Evolutionary conservation across 2,797 vertebrate genomes (phyloP), one percentile per base, ranked within the genome.

Genomic region (Sebastes flavidus): DNA sequence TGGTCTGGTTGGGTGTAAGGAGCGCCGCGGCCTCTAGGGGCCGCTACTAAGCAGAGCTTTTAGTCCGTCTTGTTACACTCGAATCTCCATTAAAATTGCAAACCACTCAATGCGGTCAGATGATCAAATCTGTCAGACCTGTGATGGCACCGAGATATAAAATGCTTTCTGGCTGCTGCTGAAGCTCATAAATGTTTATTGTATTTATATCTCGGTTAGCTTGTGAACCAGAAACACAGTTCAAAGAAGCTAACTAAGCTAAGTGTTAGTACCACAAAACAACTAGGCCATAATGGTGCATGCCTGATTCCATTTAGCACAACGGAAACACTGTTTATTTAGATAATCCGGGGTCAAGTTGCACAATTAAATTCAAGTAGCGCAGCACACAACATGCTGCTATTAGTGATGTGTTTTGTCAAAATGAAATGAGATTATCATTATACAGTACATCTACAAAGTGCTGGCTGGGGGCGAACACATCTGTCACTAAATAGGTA

Each of bases 41-140:
- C 14, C 1, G 71, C 83, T 65, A 42, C 82, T 65, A 36, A 61
- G 24, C 65, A 65, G 32, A 36, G 82, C 74, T 87, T 87, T 88
- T 62, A 82, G 59, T 29, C 30, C 27, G 36, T 38, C 25, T 61
- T 86, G 75, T 88, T 82, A 82, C 30, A 80, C n/a, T 55, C 66
- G 60, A 82, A 61, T 78, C 77, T 30, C 27, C 78, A 91, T 94
- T 91, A 92, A 90, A 89, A 75, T 85, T 87, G 75, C 81, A 93
- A 89, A 86, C 80, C 72, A 87, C 85, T 91, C 84, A 85, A 58
- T 66, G 85, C 2, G 34, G 72, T 88, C 66, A 73, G 83, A 82
- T 90, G 86, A 91, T 87, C 81, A 85, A 59, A 83, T 69, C 75
- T 82, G 85, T 85, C 85, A 65, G 77, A 73, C 2, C 20, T 70